These are phyloP conservation scores for Caenorhabditis sp. DNA, from an alignment of 2,888 invertebrate species.

Conservation along the genomic window DNA sequence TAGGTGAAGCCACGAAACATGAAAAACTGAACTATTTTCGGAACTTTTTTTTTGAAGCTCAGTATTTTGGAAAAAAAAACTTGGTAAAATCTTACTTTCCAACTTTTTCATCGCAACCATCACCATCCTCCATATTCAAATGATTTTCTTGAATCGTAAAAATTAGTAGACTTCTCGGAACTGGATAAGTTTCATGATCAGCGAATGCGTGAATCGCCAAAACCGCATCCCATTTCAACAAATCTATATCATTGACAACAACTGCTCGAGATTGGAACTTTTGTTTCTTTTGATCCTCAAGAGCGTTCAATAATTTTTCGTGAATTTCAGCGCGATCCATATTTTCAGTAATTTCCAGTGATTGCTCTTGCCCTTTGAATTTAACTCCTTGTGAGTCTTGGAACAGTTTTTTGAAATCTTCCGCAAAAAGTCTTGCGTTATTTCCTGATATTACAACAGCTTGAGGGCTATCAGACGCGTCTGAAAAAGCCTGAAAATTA, in stretches of 20 bases:
- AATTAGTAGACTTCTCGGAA: slow-evolving; percentile 26
- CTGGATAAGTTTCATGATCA: slow-evolving; percentile 37
- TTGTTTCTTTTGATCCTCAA: slow-evolving; percentile 6
- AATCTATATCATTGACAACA: slow-evolving; percentile 26
- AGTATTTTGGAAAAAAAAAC: background rate
- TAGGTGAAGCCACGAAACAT: too few relatives aligned
- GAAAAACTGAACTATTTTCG: too few relatives aligned
- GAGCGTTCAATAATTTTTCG: slow-evolving; percentile 8
- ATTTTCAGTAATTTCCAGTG: slow-evolving; percentile 2
- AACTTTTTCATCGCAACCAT: slow-evolving; percentile 24
- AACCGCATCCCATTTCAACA: slow-evolving; percentile 41
- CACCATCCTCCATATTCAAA: background rate
- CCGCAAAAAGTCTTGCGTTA: background rate
- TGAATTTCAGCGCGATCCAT: slow-evolving; percentile 30
- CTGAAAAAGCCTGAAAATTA: background rate
- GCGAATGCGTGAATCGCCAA: slow-evolving; percentile 46
- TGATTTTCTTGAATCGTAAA: slow-evolving; percentile 21
- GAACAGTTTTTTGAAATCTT: background rate
- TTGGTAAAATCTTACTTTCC: background rate
- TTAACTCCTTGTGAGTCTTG: background rate
- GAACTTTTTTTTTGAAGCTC: too few relatives aligned
- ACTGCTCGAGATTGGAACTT: slow-evolving; percentile 5
- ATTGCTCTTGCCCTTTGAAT: background rate
- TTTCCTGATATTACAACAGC: background rate
- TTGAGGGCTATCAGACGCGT: background rate